Evolutionary conservation across 2,888 invertebrate genomes (phyloP).

Genomic region (Pantelozetes paolii): DNA sequence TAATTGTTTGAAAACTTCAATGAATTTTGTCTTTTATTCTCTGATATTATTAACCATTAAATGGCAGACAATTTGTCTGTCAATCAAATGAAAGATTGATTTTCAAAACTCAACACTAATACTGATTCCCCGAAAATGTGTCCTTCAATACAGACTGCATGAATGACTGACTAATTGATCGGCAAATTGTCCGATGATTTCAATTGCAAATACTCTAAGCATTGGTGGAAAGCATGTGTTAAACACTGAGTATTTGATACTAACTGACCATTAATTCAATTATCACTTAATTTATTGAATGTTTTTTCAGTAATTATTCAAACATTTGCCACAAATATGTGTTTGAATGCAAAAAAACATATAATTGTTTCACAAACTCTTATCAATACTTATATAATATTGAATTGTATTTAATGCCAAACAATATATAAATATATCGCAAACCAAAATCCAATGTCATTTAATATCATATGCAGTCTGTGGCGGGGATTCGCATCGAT

Average conservation of each 20-base stretch:
- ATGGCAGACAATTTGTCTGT: no score
- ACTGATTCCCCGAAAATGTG: not conserved
- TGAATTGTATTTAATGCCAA: not conserved
- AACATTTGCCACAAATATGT: no score
- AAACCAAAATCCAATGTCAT: not conserved
- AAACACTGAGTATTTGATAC: not conserved
- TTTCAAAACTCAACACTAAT: not conserved
- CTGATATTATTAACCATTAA: no score
- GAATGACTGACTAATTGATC: not conserved
- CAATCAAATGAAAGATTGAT: not conserved
- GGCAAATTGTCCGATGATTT: not conserved
- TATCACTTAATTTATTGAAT: no score
- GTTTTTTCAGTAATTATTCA: no score
- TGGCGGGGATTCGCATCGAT: slow-evolving; percentile 45
- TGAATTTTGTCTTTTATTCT: no score
- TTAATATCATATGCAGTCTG: slow-evolving; percentile 37
- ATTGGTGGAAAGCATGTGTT: not conserved
- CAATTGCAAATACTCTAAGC: not conserved
- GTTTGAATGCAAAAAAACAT: no score
- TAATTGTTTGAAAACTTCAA: no score
- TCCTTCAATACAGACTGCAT: slow-evolving; percentile 12
- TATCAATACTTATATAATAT: no score
- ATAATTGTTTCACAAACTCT: no score
- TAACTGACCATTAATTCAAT: no score
- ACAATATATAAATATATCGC: no score